Base-by-base conservation (phyloP, 64 coral and sea anemone species). In the Trachythela sp. region DNA sequence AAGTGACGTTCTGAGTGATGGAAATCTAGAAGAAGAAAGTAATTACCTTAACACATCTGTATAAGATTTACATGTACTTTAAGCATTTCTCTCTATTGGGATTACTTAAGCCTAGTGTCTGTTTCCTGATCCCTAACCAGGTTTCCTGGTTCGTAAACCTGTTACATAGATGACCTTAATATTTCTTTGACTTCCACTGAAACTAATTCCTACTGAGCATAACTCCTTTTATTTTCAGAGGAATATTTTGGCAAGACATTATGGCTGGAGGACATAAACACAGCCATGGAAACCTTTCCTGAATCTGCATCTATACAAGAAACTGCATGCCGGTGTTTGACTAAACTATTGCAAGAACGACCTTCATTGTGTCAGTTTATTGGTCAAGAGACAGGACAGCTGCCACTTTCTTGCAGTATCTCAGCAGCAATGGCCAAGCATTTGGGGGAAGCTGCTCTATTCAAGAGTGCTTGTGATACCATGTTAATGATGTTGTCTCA, bases 321-420 rank as follows among this genome's bases (percentile, higher is more conserved):
- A 80, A 80, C 75, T 38, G 75, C 75, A 29, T 80, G 75, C 34
- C 75, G 75, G 34, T 80, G 75, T 80, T 35, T 80, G 75, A 22
- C 37, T 36, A 29, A 5, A 9, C 30, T 80, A 37, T 80, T 80
- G 20, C 32, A 80, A 39, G 38, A 80, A 14, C 37, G 75, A 11
- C 75, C 75, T 38, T 38, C 33, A 15, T 80, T 80, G 33, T 80
- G 33, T 36, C 75, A 80, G 34, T 80, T 5, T 30, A 80, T 80
- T 80, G 75, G 75, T 38, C 8, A 3, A 11, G 75, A 80, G 32
- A 30, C 11, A 80, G 59, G 18, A 31, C 20, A 68, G 59, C 31
- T 80, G 13, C 75, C 75, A 11, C 33, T 80, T 20, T 9, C 75
- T 3, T 18, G 31, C 37, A 37, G 34, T 80, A 39, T 80, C 20